Evolutionary conservation across 2,113 vertebrate genomes (phyloP).

Genomic region (cattle (Bos taurus)): ARS-UCD2.0 NC_037328.1:103702001-103702500

Average conservation of each 20-base stretch:
- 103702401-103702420: not conserved
- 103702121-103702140: not conserved
- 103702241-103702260: not conserved
- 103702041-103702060: too few relatives aligned
- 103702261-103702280: not conserved
- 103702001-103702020: too few relatives aligned
- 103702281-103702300: not conserved
- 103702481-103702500: not conserved
- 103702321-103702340: fast-evolving
- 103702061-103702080: too few relatives aligned
- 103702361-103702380: not conserved
- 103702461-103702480: not conserved
- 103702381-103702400: not conserved
- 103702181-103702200: not conserved
- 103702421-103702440: not conserved
- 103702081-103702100: too few relatives aligned
- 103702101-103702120: too few relatives aligned
- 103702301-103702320: not conserved
- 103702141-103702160: not conserved
- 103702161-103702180: not conserved
- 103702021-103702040: too few relatives aligned
- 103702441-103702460: not conserved
- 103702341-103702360: not conserved
- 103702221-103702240: not conserved
- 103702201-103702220: not conserved